A percentile compares a stretch with the other conserved stretches of the same genome.
These are phyloP conservation scores for Vespertilio murinus DNA, from an alignment of 2,797 vertebrate genomes.

Conservation along the genomic window DNA sequence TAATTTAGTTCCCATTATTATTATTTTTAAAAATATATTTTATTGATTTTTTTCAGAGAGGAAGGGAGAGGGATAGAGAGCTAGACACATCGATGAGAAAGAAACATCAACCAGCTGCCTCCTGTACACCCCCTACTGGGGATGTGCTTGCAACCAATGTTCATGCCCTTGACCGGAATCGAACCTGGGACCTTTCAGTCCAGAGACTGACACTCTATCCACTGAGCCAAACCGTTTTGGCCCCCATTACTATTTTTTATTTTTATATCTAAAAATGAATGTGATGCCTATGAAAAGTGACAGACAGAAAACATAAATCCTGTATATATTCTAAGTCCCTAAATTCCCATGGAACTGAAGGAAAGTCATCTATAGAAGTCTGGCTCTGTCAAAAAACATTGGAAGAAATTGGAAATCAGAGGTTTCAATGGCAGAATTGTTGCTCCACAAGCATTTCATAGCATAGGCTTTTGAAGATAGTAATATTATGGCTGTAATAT, in stretches of 20 bases:
- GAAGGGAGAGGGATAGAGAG: too few species aligned
- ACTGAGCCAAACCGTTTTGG: too few species aligned
- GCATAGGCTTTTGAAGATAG: neutral
- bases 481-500: neutral
- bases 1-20: conserved; percentile 67
- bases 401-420: conserved; percentile 12
- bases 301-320: conserved; percentile 51
- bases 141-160: too few species aligned
- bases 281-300: conserved; percentile 36
- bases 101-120: too few species aligned
- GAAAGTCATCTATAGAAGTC: neutral
- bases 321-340: conserved; percentile 56
- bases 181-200: too few species aligned
- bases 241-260: too few species aligned
- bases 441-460: neutral
- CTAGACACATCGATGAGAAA: too few species aligned
- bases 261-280: conserved; percentile 59
- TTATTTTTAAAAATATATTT: too few species aligned
- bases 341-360: neutral
- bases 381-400: neutral
- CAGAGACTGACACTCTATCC: too few species aligned
- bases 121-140: too few species aligned
- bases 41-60: too few species aligned
- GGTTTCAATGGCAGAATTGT: neutral
- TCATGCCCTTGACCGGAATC: too few species aligned